Evolutionary conservation across 2,797 vertebrate species (phyloP), one percentile per base, ranked within the genome.

Genomic region (Poeciliopsis infans): DNA sequence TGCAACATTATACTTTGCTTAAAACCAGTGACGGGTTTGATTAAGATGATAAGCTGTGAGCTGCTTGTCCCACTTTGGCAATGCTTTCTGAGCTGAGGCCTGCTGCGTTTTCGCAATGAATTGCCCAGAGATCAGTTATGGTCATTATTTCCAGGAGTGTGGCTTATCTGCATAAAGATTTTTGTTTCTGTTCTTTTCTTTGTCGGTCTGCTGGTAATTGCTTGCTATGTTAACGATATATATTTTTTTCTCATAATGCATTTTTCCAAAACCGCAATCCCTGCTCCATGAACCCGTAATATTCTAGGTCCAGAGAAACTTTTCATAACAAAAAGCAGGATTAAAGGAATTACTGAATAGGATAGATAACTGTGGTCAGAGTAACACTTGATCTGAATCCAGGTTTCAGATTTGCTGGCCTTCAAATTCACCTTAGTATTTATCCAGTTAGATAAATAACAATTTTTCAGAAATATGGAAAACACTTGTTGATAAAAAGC

Each of bases 51-150:
- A 83, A 82, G 72, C 45, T 80, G 57, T 47, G 71, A 79, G 55
- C 47, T 74, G 78, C 81, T 86, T 75, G 68, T 74, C 74, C 59
- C 72, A 75, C 43, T 83, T 80, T 89, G 83, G 87, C 85, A 86
- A n/a, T 36, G 68, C 51, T 43, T 69, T 66, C 1, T 55, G 53
- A 4, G 70, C 46, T 68, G 69, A 75, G 70, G 72, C 66, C 75
- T 47, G 70, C 77, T 74, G 39, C 10, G 10, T 82, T 89, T 82
- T 68, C 73, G 57, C 49, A 76, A 61, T 61, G 13, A 73, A 70
- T 59, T 12, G 31, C 66, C 25, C 72, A 71, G 33, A 82, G 69
- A 84, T 81, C 53, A 72, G 39, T 53, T 73, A 23, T 79, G 51
- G 79, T 83, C 72, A 87, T 47, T 39, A n/a, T 74, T 78, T 72